Conservation (phyloP, 2,113 vertebrate species). For the Apodemus sylvaticus region DNA sequence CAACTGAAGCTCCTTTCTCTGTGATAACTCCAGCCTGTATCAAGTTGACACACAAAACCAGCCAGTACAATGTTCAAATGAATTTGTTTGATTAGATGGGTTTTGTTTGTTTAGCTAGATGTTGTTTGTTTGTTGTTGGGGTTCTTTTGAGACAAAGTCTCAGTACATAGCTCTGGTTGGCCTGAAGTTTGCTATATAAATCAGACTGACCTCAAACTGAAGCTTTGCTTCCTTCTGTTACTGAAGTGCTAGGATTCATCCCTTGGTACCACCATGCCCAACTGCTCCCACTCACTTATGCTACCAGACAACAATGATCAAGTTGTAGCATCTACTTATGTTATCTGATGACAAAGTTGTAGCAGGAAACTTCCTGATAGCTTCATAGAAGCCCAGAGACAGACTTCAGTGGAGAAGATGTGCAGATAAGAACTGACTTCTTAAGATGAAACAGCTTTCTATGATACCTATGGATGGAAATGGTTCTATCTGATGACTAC, state of each 20-base stretch:
- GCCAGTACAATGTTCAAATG: neutral
- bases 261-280: neutral
- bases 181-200: neutral
- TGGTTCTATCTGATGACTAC: neutral
- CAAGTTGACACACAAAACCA: no score
- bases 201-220: neutral
- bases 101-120: no score
- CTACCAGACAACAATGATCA: no score
- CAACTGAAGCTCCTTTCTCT: no score
- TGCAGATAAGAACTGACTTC: no score
- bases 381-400: neutral
- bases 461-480: neutral
- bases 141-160: neutral
- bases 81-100: neutral
- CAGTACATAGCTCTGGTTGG: neutral
- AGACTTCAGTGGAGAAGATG: no score
- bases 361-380: neutral
- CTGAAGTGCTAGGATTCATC: neutral
- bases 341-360: neutral
- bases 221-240: no score
- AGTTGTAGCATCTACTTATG: neutral
- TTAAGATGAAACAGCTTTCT: neutral
- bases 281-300: neutral
- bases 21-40: no score
- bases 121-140: no score